Evolutionary conservation across 37 sponge, comb jelly and placozoan species (phyloP).

Genomic region (Chondrilla cf. caribensis): DNA sequence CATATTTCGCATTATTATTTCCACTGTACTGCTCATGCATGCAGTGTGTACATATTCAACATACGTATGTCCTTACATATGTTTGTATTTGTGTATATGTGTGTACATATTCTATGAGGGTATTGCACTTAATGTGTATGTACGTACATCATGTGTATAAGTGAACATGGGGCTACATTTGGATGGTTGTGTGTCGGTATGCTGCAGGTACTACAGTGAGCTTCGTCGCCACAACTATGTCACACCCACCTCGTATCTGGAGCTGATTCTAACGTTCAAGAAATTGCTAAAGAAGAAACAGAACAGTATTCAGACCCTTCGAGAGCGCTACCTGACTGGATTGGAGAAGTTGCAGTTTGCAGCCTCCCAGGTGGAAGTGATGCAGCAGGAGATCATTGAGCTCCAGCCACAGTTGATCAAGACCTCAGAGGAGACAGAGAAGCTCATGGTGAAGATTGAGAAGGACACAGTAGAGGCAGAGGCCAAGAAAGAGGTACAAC

Average conservation of each 20-base stretch:
- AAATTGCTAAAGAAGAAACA: slow-evolving; percentile 67
- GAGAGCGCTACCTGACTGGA: slow-evolving; percentile 81
- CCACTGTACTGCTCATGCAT: too few relatives aligned
- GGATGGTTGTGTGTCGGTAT: background rate
- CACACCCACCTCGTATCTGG: slow-evolving; percentile 97
- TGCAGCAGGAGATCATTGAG: slow-evolving; percentile 91
- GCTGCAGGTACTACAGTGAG: slow-evolving; percentile 64
- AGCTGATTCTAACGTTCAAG: slow-evolving; percentile 96
- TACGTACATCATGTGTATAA: too few relatives aligned
- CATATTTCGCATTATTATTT: too few relatives aligned
- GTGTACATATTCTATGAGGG: too few relatives aligned
- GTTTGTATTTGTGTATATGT: too few relatives aligned
- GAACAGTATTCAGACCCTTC: slow-evolving; percentile 68
- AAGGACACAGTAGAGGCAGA: slow-evolving; percentile 97
- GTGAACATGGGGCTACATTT: too few relatives aligned
- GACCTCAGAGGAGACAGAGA: slow-evolving; percentile 89
- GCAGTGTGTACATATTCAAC: too few relatives aligned
- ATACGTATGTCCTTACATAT: too few relatives aligned
- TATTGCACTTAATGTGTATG: too few relatives aligned
- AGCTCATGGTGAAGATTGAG: slow-evolving; percentile 96
- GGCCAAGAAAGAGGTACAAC: slow-evolving; percentile 87
- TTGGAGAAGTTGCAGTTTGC: slow-evolving; percentile 95
- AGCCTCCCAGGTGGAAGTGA: slow-evolving; percentile 94
- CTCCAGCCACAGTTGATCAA: slow-evolving; percentile 95
- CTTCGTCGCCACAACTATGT: slow-evolving; percentile 96